Base-by-base conservation (phyloP, 2,113 vertebrate genomes). In the Echinops telfairi region DNA sequence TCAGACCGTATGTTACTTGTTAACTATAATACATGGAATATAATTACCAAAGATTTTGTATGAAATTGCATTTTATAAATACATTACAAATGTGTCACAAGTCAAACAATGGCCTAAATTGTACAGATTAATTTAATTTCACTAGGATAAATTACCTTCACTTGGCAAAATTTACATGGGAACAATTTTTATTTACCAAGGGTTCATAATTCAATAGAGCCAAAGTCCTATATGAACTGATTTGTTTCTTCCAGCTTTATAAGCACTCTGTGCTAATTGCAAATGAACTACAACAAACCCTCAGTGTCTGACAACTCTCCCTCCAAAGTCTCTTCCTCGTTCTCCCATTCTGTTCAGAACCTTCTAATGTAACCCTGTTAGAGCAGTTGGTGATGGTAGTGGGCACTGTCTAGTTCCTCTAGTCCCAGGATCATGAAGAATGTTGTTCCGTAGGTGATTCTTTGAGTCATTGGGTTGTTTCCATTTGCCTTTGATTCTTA, bases 1-100 rank as follows among this genome's bases (percentile, higher is more conserved):
- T 3, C 29, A 89, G 43, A 92, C 23, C 60, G 12, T 88, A 84
- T 57, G 31, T 40, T 14, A 75, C 22, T 83, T 70, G 27, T 68
- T 90, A 57, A 40, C 83, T 40, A 86, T 83, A 81, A 36, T 70
- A 91, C 40, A 82, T 86, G 38, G 75, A 70, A 3, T 62, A 0
- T n/a, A 88, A 88, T 71, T 29, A 83, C 57, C 75, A 7, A 47
- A 81, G 33, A 38, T 5, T 1, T 94, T 15, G 93, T 78, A 27
- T 87, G 3, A 77, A 83, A 93, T 86, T 88, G n/a, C n/a, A 33
- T 79, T 88, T 83, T 75, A 73, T 81, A 86, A 76, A 53, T 93
- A 62, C 2, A 62, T 88, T 1, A 53, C 86, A 83, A 75, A 31
- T 16, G 33, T 88, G 0, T n/a, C 47, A 10, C n/a, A 33, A 94